Base-by-base conservation (phyloP, 2,888 invertebrate species). In the Buathra laborator region DNA sequence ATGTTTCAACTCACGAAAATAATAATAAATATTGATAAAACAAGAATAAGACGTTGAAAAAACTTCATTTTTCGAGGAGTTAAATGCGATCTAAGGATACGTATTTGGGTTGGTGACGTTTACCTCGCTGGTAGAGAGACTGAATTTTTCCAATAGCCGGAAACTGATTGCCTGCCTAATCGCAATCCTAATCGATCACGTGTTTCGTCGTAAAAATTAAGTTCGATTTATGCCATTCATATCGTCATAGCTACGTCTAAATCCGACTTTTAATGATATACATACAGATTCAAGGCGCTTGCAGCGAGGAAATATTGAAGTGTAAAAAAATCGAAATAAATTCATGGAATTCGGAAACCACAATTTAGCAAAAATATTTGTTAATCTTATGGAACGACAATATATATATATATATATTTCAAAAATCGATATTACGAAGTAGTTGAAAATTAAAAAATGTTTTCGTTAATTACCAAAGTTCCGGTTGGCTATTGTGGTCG, bases 161-260 rank as follows among this genome's bases (percentile, higher is more conserved):
- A 62, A 77, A 32, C 53, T 68, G 53, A 81, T 84, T 77, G 53
- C 77, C 16, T 7, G 24, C 67, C 12, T 77, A 84, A 84, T 84
- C 70, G 53, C 67, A 19, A 56, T 43, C 48, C 64, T 66, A 70
- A 84, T 84, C 84, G 78, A 84, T 84, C 84, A 81, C 70, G 43
- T 66, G 71, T 19, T 4, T 3, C 4, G 68, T 64, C 51, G 24
- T 84, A 81, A 84, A 84, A 70, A 77, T 84, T 81, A 43, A 84
- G 77, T 81, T 81, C 70, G 66, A 46, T 48, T 32, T 51, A 32
- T 59, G 29, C 59, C 4, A 64, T 56, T 5, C 56, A 48, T 44
- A 46, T n/a, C 12, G 72, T 77, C 48, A 53, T 64, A 10, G 19
- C 53, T 12, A 43, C 16, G 19, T 62, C 14, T n/a, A 12, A 12